These are phyloP conservation scores for Parnassius orleans DNA, from an alignment of 2,888 invertebrate species.

Conservation along the genomic window DNA sequence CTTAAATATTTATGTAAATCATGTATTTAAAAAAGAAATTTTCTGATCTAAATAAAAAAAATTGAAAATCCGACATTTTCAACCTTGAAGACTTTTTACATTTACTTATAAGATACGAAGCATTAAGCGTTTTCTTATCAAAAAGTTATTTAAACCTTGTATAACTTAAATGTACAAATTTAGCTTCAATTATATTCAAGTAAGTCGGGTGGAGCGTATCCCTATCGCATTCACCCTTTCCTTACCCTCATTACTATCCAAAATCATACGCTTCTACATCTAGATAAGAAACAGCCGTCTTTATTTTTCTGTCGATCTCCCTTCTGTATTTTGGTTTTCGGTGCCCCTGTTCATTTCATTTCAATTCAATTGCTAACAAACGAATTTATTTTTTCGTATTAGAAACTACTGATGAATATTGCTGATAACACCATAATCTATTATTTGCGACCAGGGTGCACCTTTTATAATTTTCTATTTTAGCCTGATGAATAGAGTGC, in stretches of 20 bases:
- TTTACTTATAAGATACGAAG: no score
- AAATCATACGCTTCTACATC: conserved; percentile 74
- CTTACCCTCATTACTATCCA: conserved; percentile 75
- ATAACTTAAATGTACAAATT: conserved; percentile 77
- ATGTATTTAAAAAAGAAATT: no score
- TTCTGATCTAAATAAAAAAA: no score
- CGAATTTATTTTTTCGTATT: conserved; percentile 69
- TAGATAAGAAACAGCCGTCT: conserved; percentile 73
- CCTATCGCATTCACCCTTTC: conserved; percentile 75
- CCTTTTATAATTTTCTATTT: conserved; percentile 28
- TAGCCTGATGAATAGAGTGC: not conserved
- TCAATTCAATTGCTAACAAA: conserved; percentile 71
- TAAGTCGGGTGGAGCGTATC: conserved; percentile 69
- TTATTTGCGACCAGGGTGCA: conserved; percentile 58
- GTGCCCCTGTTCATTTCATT: conserved; percentile 72
- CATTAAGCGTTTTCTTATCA: no score
- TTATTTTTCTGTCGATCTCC: conserved; percentile 62
- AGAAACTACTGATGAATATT: conserved; percentile 62
- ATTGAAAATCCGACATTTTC: no score
- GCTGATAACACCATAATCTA: conserved; percentile 62
- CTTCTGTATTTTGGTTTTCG: conserved; percentile 58
- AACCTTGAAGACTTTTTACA: no score
- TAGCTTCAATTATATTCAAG: conserved; percentile 80
- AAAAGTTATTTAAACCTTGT: conserved; percentile 28
- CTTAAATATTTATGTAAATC: no score